Base-by-base conservation (phyloP, 2,888 invertebrate genomes). In the Chouioia cunea region DNA sequence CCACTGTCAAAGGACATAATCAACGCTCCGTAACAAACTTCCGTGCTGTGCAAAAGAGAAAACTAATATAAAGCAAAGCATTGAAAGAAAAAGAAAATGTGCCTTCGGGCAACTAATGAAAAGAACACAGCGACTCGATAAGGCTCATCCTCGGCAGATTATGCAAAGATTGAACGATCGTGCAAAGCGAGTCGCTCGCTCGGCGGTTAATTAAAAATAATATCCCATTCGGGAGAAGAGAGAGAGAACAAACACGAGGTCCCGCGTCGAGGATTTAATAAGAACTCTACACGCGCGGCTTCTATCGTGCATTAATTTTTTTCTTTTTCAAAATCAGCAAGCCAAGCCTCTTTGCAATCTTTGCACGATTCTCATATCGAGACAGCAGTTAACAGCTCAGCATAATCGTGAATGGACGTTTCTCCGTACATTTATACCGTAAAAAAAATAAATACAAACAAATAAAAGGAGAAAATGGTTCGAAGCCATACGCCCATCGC, bases 141-240 rank as follows among this genome's bases (percentile, higher is more conserved):
- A 36, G 36, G 20, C 22, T 56, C 36, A 15, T 18, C 16, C 22
- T 2, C 36, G 36, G 36, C 36, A 64, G 64, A 70, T 70, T 47
- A 43, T 20, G 50, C 14, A 16, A 59, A 70, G 64, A 70, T 70
- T 64, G 50, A 65, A 65, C 70, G 64, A 53, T 36, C 22, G 58
- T 44, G 43, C 50, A 44, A 36, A 10, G 43, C 6, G 44, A 47
- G 56, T n/a, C 57, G 36, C 15, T 36, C 22, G 20, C 36, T 2
- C 36, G 36, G 12, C 16, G 23, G 58, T 59, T 66, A 59, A 66
- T 66, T 66, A 58, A 52, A 57, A 46, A 57, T 63, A 63, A 63
- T 66, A 53, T 36, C 48, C n/a, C 22, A 12, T 20, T 27, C 8
- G 65, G n/a, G 44, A 50, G 23, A 15, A 2, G 22, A 22, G 20